These are phyloP conservation scores for Coenonympha arcania DNA, from an alignment of 2,888 invertebrate species.

Conservation along the genomic window DNA sequence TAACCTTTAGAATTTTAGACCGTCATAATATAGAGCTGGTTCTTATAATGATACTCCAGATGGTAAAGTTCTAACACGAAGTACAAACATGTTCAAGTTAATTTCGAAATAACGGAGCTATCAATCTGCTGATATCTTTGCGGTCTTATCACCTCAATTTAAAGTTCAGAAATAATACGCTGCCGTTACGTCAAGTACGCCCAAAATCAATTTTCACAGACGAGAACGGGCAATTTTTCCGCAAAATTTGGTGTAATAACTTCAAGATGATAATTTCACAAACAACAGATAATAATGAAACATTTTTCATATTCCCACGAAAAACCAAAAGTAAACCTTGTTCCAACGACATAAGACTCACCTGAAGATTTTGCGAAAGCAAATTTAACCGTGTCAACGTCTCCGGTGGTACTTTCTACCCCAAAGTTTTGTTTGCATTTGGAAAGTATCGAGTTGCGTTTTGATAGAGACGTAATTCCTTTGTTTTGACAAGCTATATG, in stretches of 20 bases:
- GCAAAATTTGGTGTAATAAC: slow-evolving; percentile 48
- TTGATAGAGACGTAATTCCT: slow-evolving; percentile 34
- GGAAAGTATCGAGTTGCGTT: slow-evolving; percentile 24
- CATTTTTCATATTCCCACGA: slow-evolving; percentile 34
- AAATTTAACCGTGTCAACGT: slow-evolving; percentile 33
- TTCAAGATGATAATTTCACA: slow-evolving; percentile 48
- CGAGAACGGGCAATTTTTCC: slow-evolving; percentile 37
- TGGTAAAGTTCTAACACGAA: too few relatives aligned
- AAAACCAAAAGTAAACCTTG: not conserved
- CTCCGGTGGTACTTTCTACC: slow-evolving; percentile 46
- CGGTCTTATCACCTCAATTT: slow-evolving; percentile 12
- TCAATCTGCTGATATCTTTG: slow-evolving; percentile 10
- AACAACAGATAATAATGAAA: slow-evolving; percentile 65
- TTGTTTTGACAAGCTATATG: slow-evolving; percentile 16
- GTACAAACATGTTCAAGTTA: too few relatives aligned
- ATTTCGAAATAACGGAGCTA: not conserved
- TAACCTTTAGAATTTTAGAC: too few relatives aligned
- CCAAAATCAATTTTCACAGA: slow-evolving; percentile 54
- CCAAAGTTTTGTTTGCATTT: slow-evolving; percentile 32
- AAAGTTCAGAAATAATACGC: slow-evolving; percentile 14
- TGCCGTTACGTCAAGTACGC: slow-evolving; percentile 11
- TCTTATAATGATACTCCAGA: too few relatives aligned
- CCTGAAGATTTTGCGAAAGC: slow-evolving; percentile 23
- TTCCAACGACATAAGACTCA: slow-evolving; percentile 20
- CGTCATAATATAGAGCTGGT: too few relatives aligned